Evolutionary conservation across 2,113 vertebrate genomes (phyloP), one percentile per base, ranked within the genome.

Genomic region (Melanotaenia duboulayi): DNA sequence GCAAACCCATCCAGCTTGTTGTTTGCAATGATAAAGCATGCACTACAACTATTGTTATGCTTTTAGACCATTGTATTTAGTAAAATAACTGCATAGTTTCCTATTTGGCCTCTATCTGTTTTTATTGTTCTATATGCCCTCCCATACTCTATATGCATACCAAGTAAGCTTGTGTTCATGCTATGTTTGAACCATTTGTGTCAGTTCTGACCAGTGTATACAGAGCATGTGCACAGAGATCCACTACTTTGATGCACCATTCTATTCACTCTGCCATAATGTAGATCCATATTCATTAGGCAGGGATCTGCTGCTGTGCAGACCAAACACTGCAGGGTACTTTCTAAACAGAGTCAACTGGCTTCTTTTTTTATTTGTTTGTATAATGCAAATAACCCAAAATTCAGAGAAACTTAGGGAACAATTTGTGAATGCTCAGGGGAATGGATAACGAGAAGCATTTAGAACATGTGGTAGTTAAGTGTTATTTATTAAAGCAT

Each of bases 201-300:
- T 72, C 35, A 63, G 40, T 46, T 64, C n/a, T 55, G 0, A 3
- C 12, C 52, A 50, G 13, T 2, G 19, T 40, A 20, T 17, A 68
- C 35, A 64, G 42, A 66, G 22, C 49, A 19, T 55, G 37, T 72
- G n/a, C 17, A 69, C 11, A 74, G 6, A 32, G 14, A 24, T 5
- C 14, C 8, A 23, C 11, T 60, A 46, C 51, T 72, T 46, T 76
- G 48, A 5, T 35, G 32, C 8, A 35, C 8, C 44, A 40, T 58
- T 80, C 54, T 76, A n/a, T 83, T 85, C 63, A 61, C 37, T 76
- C 65, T 82, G 65, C 76, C 69, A 79, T 70, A 83, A 48, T 71
- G 52, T 54, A 71, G 80, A 74, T 86, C 58, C 72, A 83, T 85
- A 87, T 86, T 87, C 62, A 84, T 74, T 71, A 84, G 60, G 68